Evolutionary conservation across 2,797 vertebrate genomes (phyloP), one percentile per base, ranked within the genome.

Genomic region (Melanitta fusca): DNA sequence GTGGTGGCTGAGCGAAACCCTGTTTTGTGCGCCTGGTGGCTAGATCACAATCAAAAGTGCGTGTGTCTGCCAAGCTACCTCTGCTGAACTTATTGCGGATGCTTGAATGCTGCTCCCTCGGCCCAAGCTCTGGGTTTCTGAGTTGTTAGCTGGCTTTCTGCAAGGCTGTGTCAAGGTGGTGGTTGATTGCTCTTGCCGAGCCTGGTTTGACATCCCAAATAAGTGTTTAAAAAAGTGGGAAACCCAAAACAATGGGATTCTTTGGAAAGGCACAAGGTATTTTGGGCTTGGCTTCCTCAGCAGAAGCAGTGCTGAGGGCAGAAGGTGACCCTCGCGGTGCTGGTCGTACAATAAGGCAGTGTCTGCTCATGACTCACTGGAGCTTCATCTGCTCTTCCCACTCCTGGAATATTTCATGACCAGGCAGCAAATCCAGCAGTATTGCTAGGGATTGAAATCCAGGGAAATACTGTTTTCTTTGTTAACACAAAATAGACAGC

Each of bases 391-490:
- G 75, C 72, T 93, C 66, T 95, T 96, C 81, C 79, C 75, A 73
- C 65, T 88, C 75, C 72, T 89, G 92, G 81, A 91, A 75, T 92
- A 34, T 83, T 87, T 96, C 51, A 69, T 0, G 4, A 64, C 72
- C 45, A 66, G 58, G 66, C 91, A 92, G 84, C 75, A 85, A 93
- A 91, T 88, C 88, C 79, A 87, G n/a, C 61, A 57, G 30, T 75
- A 65, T 89, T 51, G 22, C 81, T 72, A 25, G 85, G 78, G 54
- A 74, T 18, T 19, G 30, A 92, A 91, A 87, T 87, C 34, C 17
- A 66, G 45, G 70, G 57, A 81, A 93, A 92, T 91, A 72, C 78
- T 89, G 84, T 75, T 91, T 93, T 71, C 80, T 90, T 96, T 96
- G 88, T 92, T 95, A 92, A 74, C 13, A 78, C 41, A 88, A 91